These are phyloP conservation scores for Corythaixoides concolor DNA, from an alignment of 2,113 vertebrate genomes.

Conservation along the genomic window DNA sequence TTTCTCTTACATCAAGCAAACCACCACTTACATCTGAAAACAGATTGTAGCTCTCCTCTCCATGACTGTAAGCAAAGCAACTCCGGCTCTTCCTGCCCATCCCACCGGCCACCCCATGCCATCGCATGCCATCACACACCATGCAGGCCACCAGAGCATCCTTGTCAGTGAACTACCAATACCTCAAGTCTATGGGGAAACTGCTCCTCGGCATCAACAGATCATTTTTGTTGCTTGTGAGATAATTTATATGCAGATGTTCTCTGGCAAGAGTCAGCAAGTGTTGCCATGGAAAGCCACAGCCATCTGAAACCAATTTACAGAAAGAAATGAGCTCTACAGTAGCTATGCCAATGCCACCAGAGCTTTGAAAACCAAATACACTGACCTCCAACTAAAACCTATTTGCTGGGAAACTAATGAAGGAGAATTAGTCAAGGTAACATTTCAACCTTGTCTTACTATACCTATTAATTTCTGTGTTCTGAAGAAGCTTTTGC, in stretches of 20 bases:
- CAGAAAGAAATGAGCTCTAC: not conserved
- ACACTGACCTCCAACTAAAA: not conserved
- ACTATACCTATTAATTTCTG: not conserved
- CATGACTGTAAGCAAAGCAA: rapidly evolving
- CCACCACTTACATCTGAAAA: not conserved
- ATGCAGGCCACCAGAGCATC: not conserved
- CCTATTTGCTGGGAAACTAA: not conserved
- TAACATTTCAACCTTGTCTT: not conserved
- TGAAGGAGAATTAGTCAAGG: not conserved
- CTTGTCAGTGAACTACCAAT: not conserved
- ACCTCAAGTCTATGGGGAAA: not conserved
- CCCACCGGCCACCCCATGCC: not conserved
- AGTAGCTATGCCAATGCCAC: not conserved
- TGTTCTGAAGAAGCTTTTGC: not conserved
- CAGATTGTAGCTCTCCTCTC: not conserved
- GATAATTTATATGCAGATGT: not conserved
- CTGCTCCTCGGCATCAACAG: not conserved
- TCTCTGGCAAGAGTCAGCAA: not conserved
- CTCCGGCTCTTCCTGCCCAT: not conserved
- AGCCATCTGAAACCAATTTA: not conserved
- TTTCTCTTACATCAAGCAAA: not conserved
- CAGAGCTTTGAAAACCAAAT: not conserved
- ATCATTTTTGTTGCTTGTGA: not conserved
- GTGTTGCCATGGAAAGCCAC: not conserved
- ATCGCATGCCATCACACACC: not conserved